Conservation (phyloP, 2,888 invertebrate species). For the Strigamia maritima region DNA sequence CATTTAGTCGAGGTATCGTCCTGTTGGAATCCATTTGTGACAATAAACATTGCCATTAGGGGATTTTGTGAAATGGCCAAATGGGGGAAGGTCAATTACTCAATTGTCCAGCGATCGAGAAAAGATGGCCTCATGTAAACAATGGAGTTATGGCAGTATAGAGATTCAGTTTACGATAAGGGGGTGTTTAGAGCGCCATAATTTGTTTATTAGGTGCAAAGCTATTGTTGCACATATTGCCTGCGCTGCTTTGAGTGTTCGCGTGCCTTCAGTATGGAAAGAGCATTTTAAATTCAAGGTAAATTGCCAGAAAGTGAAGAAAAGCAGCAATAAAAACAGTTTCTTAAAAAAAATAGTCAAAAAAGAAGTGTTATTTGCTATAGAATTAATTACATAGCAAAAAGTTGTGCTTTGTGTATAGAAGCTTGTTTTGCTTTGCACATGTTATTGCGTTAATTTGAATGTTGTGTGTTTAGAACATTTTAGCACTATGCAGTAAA, state of each 20-base stretch:
- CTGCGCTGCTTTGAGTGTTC: neutral
- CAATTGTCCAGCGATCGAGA: neutral
- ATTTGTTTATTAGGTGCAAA: neutral
- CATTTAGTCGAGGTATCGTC: too few relatives aligned
- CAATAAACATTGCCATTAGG: neutral
- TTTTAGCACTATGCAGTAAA: too few relatives aligned
- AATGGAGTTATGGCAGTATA: neutral
- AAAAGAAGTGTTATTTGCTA: too few relatives aligned
- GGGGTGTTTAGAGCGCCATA: neutral
- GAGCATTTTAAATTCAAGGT: too few relatives aligned
- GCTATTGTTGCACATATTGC: neutral
- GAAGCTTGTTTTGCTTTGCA: too few relatives aligned
- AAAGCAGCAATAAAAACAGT: too few relatives aligned
- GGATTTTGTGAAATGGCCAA: neutral
- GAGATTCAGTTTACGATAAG: neutral
- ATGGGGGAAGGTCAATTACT: neutral
- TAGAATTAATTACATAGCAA: too few relatives aligned
- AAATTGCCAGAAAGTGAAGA: too few relatives aligned
- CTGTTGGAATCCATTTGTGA: neutral
- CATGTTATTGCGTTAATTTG: too few relatives aligned
- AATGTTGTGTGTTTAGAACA: too few relatives aligned
- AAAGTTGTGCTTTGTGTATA: too few relatives aligned
- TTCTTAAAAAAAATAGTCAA: too few relatives aligned
- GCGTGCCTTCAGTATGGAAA: neutral
- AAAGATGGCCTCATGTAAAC: neutral